Percentiles rank a stretch among this genome's conserved stretches.
Conservation (phyloP, 2,797 vertebrate genomes). For the Capromys pilorides region DNA sequence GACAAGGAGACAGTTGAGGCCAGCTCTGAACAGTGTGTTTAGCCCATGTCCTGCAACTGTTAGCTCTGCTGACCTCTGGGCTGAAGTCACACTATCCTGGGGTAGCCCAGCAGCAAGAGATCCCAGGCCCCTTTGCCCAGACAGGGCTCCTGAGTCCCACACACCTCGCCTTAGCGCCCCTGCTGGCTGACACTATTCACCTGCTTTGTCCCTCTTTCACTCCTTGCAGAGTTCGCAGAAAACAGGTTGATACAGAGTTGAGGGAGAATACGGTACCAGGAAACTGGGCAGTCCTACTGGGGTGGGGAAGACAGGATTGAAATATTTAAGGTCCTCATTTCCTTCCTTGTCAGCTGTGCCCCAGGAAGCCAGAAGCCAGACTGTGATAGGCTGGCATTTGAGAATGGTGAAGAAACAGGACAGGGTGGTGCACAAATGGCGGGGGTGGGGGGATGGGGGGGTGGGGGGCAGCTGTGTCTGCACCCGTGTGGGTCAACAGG, state of each 20-base stretch:
- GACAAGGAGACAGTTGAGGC: not conserved
- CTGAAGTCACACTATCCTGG: not conserved
- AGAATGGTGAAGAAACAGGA: not conserved
- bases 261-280: not conserved
- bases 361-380: not conserved
- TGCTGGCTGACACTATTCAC: not conserved
- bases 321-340: not conserved
- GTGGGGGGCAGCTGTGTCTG: not conserved
- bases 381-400: not conserved
- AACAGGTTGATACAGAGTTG: not conserved
- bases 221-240: not conserved
- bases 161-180: not conserved
- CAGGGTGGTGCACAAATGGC: too few species aligned
- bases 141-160: too few species aligned
- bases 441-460: too few species aligned
- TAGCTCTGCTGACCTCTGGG: not conserved
- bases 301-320: not conserved
- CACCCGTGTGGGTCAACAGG: too few species aligned
- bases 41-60: not conserved
- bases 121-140: not conserved
- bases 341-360: not conserved
- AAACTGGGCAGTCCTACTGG: accelerated
- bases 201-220: not conserved
- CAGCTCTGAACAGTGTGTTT: not conserved
- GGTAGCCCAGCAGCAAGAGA: not conserved